Evolutionary conservation across 1,140 invertebrate genomes (phyloP).

Genomic region (Cotesia chilonis): DNA sequence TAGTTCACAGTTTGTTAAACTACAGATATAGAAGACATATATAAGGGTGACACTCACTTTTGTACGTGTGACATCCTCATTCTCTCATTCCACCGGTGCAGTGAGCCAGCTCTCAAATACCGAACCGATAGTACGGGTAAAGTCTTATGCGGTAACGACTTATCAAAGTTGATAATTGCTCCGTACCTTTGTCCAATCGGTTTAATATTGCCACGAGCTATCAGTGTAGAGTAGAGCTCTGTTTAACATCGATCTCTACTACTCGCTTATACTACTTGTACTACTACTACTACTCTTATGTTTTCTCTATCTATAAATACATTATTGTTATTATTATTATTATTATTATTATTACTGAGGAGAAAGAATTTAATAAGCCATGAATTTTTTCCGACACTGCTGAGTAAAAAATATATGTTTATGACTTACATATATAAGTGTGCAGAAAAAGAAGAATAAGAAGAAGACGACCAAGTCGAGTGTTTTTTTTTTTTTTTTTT

Average conservation of each 20-base stretch:
- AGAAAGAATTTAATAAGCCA: no score
- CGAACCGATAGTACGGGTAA: not conserved
- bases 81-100: not conserved
- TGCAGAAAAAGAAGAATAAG: no score
- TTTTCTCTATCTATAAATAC: not conserved
- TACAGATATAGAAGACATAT: not conserved
- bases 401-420: no score
- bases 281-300: not conserved
- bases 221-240: not conserved
- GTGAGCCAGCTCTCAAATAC: no score
- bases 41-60: no score
- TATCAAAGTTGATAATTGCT: constrained; percentile 16
- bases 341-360: no score
- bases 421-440: no score
- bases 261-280: no score
- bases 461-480: no score
- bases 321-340: not conserved
- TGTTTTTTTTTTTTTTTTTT: no score
- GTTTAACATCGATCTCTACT: no score
- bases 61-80: constrained; percentile 14
- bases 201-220: not conserved
- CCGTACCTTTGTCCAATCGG: not conserved
- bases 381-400: no score
- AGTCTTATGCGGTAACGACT: constrained; percentile 3
- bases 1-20: not conserved